A percentile compares a stretch with the other conserved stretches of the same genome.
Evolutionary conservation across 2,888 invertebrate species (phyloP).

Genomic region (Watsonalla binaria): DNA sequence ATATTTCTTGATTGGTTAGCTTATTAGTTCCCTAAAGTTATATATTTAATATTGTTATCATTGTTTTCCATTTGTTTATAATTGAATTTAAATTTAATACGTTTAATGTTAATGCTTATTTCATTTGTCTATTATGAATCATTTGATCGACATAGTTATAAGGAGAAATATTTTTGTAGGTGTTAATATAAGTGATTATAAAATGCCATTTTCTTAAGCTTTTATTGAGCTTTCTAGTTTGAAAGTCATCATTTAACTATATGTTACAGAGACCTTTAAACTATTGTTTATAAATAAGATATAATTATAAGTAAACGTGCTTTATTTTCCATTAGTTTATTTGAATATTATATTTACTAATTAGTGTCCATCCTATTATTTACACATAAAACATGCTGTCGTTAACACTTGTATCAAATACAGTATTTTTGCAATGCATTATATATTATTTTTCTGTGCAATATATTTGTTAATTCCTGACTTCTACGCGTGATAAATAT

Average conservation of each 20-base stretch:
- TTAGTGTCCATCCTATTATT: background rate
- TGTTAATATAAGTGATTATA: slow-evolving; percentile 40
- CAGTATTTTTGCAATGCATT: background rate
- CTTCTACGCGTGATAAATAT: too few species aligned
- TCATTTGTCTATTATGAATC: slow-evolving; percentile 23
- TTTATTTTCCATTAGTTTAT: too few species aligned
- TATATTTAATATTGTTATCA: background rate
- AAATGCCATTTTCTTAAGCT: slow-evolving; percentile 64
- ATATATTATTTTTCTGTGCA: too few species aligned
- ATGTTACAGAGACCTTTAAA: background rate
- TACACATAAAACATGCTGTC: background rate
- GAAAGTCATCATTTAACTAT: slow-evolving; percentile 6
- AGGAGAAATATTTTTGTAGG: slow-evolving; percentile 57
- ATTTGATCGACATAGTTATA: slow-evolving; percentile 34
- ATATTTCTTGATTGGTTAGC: slow-evolving; percentile 2
- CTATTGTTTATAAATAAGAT: too few species aligned
- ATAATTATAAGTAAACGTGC: too few species aligned
- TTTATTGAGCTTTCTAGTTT: slow-evolving; percentile 57
- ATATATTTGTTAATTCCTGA: too few species aligned
- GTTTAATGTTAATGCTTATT: background rate
- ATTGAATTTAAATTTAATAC: background rate
- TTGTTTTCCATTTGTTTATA: background rate
- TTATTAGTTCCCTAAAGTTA: background rate
- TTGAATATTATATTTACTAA: background rate
- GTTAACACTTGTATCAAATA: background rate